Base-by-base conservation (phyloP, 2,888 invertebrate genomes). In the Agriotes lineatus region DNA sequence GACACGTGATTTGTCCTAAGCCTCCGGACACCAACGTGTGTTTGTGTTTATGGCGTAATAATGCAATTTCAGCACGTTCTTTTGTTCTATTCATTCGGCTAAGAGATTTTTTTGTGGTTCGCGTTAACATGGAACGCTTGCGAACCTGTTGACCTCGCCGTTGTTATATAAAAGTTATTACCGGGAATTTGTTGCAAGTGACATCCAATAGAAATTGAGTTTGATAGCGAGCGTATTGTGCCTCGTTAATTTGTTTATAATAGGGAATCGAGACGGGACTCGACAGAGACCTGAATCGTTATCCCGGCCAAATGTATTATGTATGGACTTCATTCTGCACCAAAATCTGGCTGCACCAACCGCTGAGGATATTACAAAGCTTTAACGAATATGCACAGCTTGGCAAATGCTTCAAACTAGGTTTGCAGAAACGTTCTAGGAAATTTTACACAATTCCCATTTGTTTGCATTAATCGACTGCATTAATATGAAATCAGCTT, bases 1-100 rank as follows among this genome's bases (percentile, higher is more conserved):
- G 74, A 74, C 74, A 72, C 68, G 74, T 72, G 74, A 74, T 74
- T 74, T 74, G 72, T 74, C 69, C 69, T 67, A 61, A 57, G 69
- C 59, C 70, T 59, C 42, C 67, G 69, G 64, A 67, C 69, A 69
- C 58, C 66, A 60, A 52, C 67, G 61, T 50, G 58, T 58, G 60
- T 69, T 60, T 69, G 70, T 73, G 71, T 71, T 71, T 71, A 71
- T 73, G 69, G 63, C 71, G 61, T 60, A 65, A 60, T 72, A 72
- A 72, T 72, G 67, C 65, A 61, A 69, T 67, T 69, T 62, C 63
- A 66, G 61, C 69, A 67, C 59, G 69, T 71, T 67, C 71, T 71
- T 70, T 71, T 71, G 71, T 71, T 59, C 71, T 63, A 71, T 69
- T 66, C 66, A 69, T 66, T 71, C 69, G 65, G 67, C 60, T 71